Evolutionary conservation across 2,797 vertebrate species (phyloP), one percentile per base, ranked within the genome.

Genomic region (Aphelocoma californica): DNA sequence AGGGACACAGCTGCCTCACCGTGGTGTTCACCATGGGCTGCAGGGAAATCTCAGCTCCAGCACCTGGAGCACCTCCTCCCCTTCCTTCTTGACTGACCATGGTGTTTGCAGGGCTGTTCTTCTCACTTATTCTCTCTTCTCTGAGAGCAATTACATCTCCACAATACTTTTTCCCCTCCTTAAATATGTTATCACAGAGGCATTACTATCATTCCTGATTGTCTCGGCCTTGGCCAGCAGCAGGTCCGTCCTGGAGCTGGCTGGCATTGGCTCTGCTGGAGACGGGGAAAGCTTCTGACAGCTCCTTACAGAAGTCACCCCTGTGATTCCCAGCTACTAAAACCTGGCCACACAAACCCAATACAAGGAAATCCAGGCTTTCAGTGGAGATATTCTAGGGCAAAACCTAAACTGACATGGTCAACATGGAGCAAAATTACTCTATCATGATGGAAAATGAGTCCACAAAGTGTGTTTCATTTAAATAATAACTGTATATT

Each of bases 231-330:
- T 84, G 66, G 40, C 73, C 40, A 42, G 53, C 6, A 24, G 19
- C 0, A 1, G 21, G 21, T 60, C 58, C 3, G 0, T 57, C 20
- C 38, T 65, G 51, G 21, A 64, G 44, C 44, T 2, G 1, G 8
- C 20, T 78, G 38, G 21, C 13, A 10, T 9, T 60, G 40, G 18
- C 36, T 60, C 45, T 72, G 15, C 42, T 64, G 31, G 11, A 45
- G 38, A 18, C 12, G 7, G 40, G 48, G 31, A 47, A 66, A 66
- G 4, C 26, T 58, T 34, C 45, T 58, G 34, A 9, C 21, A 66
- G 40, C 34, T 28, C 47, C 31, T 79, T n/a, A 32, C 5, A 54
- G 34, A 28, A 53, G 3, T 9, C 31, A 36, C 23, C 6, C 15
- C 23, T 66, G 26, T 42, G 16, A 34, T 48, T 53, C 34, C 19